A percentile compares a stretch with the other conserved stretches of the same genome.
phyloP scores from a whole-genome alignment of 1,140 invertebrate species.

The Brachystomella parvula region DNA sequence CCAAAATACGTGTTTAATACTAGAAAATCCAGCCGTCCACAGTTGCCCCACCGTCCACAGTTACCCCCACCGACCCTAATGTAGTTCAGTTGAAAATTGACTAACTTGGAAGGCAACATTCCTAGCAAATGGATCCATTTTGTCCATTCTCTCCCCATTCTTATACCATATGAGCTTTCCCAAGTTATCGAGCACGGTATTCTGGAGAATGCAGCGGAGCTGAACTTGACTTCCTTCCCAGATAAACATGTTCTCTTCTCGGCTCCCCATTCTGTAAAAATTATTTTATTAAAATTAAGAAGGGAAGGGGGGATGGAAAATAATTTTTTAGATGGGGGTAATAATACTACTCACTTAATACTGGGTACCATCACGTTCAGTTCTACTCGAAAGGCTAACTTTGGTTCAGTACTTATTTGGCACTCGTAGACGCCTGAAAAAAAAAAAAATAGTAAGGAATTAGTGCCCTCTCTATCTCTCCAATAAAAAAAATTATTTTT shows the following conservation, averaged over 20 bases:
- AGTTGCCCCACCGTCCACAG: too few relatives aligned
- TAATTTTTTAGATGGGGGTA: neutral
- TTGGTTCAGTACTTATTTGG: conserved; percentile 37
- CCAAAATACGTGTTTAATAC: too few relatives aligned
- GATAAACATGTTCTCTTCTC: conserved; percentile 34
- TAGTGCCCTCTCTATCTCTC: too few relatives aligned
- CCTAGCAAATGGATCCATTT: conserved; percentile 17
- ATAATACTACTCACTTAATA: conserved; percentile 25
- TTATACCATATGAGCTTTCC: conserved; percentile 28
- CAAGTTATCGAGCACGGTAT: conserved; percentile 22
- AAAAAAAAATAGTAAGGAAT: neutral
- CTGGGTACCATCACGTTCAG: conserved; percentile 33
- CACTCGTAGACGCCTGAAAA: conserved; percentile 32
- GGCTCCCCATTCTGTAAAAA: conserved; percentile 29
- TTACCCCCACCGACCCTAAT: too few relatives aligned
- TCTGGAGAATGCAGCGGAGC: conserved; percentile 28
- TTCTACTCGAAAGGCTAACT: conserved; percentile 31
- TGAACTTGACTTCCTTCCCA: conserved; percentile 37
- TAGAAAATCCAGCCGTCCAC: too few relatives aligned
- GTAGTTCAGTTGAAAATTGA: too few relatives aligned
- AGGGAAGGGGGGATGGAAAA: neutral
- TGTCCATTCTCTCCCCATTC: conserved; percentile 28
- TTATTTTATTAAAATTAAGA: neutral
- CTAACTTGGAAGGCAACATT: conserved; percentile 28
- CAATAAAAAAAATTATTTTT: too few relatives aligned